These are phyloP conservation scores for Schizotus pectinicornis DNA, from an alignment of 2,888 invertebrate genomes.

Conservation along the genomic window DNA sequence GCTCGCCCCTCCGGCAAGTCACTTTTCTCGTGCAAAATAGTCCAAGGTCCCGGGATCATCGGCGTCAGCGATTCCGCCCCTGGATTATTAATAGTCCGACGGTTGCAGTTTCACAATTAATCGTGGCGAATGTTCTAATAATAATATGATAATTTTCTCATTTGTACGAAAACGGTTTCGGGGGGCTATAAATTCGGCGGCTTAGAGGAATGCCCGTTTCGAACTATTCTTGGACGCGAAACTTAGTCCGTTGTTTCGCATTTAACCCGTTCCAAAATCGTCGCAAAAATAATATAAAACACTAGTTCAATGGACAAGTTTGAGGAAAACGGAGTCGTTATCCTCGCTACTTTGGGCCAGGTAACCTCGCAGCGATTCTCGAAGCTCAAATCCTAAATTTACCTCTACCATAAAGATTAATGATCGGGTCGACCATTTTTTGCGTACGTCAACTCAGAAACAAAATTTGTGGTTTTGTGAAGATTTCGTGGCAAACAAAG, in stretches of 20 bases:
- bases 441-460: too few relatives aligned
- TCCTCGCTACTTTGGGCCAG: constrained; percentile 38
- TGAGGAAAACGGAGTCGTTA: constrained; percentile 40
- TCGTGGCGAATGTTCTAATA: constrained; percentile 8
- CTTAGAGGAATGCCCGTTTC: constrained; percentile 21
- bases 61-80: too few relatives aligned
- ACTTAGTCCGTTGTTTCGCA: constrained; percentile 32
- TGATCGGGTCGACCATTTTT: too few relatives aligned
- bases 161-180: background rate
- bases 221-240: constrained; percentile 31
- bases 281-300: constrained; percentile 43
- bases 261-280: constrained; percentile 40
- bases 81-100: background rate
- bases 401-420: too few relatives aligned
- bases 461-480: too few relatives aligned
- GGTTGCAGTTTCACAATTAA: constrained; percentile 3
- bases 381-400: too few relatives aligned
- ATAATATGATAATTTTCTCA: constrained; percentile 5
- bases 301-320: constrained; percentile 42
- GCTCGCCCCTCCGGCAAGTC: background rate
- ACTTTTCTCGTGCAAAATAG: constrained; percentile 2
- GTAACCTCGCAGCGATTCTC: too few relatives aligned
- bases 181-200: constrained; percentile 2
- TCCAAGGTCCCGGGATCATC: constrained; percentile 6
- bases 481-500: too few relatives aligned